These are phyloP conservation scores for Brachionus koreanus DNA, from an alignment of 1,140 invertebrate genomes.

Conservation along the genomic window DNA sequence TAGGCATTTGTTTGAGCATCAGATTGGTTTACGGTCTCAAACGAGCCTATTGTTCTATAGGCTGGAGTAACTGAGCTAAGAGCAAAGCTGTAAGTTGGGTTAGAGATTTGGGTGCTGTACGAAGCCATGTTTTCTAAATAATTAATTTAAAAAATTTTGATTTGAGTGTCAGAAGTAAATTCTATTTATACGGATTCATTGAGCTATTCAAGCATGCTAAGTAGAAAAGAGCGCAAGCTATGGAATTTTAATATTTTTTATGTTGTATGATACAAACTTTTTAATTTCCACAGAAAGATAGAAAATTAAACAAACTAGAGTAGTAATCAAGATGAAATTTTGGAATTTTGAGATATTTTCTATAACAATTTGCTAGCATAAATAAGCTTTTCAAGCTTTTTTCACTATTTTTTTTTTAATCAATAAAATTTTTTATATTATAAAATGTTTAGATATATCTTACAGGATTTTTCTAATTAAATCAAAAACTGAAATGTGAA, in stretches of 20 bases:
- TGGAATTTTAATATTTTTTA: slow-evolving; percentile 27
- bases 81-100: background rate
- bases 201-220: slow-evolving; percentile 23
- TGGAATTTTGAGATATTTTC: background rate
- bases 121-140: slow-evolving; percentile 9
- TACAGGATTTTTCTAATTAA: background rate
- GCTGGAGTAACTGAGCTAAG: background rate
- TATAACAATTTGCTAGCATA: background rate
- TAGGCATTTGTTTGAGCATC: background rate
- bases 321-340: background rate
- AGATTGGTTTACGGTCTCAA: background rate
- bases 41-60: slow-evolving; percentile 10
- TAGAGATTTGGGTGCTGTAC: slow-evolving; percentile 11
- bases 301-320: slow-evolving; percentile 1
- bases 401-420: background rate
- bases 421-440: background rate
- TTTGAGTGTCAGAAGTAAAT: background rate
- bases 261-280: background rate
- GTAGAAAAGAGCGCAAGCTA: background rate
- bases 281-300: background rate
- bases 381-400: background rate
- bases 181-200: background rate
- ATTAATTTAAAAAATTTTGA: background rate
- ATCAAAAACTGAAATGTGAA: no score
- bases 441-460: background rate